These are phyloP conservation scores for Chironex yamaguchii DNA, from an alignment of 30 jellyfish, hydroid and myxozoan genomes.

Conservation along the genomic window DNA sequence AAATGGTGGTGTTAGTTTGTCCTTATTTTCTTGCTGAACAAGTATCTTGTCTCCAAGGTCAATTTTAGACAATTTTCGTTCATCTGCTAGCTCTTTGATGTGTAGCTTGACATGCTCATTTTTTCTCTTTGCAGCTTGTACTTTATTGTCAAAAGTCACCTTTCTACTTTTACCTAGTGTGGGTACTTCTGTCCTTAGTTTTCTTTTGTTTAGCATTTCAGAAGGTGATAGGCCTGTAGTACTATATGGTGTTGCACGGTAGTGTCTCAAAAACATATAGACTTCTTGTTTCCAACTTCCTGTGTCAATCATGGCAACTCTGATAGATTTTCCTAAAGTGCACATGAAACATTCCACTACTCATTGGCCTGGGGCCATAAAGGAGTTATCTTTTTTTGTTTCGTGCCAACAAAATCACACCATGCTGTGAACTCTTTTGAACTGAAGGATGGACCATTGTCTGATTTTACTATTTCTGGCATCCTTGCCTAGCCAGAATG, in stretches of 20 bases:
- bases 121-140: not conserved
- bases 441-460: slow-evolving; percentile 40
- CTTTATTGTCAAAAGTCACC: not conserved
- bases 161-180: not conserved
- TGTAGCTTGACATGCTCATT: not conserved
- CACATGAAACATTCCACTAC: slow-evolving; percentile 47
- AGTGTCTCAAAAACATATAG: not conserved
- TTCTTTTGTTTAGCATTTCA: not conserved
- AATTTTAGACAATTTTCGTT: not conserved
- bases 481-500: not conserved
- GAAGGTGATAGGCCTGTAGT: slow-evolving; percentile 49
- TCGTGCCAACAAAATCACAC: not conserved
- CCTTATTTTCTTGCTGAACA: not conserved
- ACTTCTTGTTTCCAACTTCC: slow-evolving; percentile 9
- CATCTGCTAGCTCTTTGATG: not conserved
- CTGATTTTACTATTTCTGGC: not conserved
- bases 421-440: not conserved
- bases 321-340: slow-evolving; percentile 16
- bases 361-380: slow-evolving; percentile 35
- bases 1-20: not conserved
- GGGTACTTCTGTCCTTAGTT: not conserved
- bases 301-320: not conserved
- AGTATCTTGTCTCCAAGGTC: not conserved
- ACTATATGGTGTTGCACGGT: slow-evolving; percentile 34
- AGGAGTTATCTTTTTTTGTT: slow-evolving; percentile 25